A percentile compares a stretch with the other conserved stretches of the same genome.
These are phyloP conservation scores for Hyperoodon ampullatus DNA, from an alignment of 2,113 vertebrate species.

Conservation along the genomic window DNA sequence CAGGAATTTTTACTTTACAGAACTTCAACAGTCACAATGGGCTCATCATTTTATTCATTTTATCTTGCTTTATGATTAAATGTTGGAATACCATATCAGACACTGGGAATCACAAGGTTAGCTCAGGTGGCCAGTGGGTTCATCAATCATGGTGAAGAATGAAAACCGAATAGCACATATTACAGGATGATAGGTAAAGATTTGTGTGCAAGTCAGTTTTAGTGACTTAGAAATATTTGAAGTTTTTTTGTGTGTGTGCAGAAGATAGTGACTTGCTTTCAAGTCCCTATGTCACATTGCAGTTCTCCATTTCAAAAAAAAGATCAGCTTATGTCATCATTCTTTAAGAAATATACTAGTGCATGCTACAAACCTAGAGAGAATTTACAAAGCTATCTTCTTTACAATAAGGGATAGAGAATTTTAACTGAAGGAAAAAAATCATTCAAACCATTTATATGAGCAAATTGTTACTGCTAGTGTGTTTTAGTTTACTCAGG, in stretches of 20 bases:
- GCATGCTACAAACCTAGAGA: neutral
- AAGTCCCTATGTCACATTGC: neutral
- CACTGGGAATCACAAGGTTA: neutral
- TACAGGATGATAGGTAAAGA: neutral
- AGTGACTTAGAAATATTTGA: neutral
- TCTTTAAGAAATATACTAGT: neutral
- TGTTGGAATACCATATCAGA: neutral
- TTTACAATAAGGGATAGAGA: neutral
- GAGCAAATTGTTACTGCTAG: neutral
- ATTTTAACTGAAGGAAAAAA: neutral
- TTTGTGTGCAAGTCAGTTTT: neutral
- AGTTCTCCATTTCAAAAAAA: neutral
- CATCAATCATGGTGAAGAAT: neutral
- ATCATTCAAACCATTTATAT: neutral
- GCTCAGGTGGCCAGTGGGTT: neutral
- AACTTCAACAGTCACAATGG: neutral
- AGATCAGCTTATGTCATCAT: neutral
- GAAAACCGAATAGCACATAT: neutral
- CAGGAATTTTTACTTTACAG: neutral
- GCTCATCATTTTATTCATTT: neutral
- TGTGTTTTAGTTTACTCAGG: neutral
- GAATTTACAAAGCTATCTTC: neutral
- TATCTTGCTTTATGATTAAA: neutral
- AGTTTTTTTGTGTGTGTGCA: neutral
- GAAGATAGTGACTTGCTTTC: neutral